Percentiles rank a stretch among this genome's conserved stretches.
These are phyloP conservation scores for Recurvirostra avosetta DNA, from an alignment of 2,113 vertebrate species.

Conservation along the genomic window DNA sequence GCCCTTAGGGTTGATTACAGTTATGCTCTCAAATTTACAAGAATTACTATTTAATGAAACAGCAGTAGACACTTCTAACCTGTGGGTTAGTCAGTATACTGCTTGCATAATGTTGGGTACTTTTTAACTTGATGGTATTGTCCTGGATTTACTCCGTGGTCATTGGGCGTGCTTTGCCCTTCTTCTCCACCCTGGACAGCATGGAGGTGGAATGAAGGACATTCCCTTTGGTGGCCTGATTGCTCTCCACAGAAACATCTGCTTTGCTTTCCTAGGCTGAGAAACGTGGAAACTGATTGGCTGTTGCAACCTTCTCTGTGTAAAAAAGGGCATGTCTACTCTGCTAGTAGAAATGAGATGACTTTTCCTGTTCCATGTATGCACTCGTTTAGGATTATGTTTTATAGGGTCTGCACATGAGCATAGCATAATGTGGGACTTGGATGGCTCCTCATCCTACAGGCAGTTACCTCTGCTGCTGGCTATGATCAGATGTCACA, in stretches of 20 bases:
- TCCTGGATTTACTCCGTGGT: not conserved
- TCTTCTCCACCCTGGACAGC: not conserved
- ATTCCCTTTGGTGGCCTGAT: not conserved
- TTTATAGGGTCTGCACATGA: not conserved
- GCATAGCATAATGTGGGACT: not conserved
- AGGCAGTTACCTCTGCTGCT: not conserved
- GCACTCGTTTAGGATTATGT: not conserved
- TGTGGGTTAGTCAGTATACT: constrained; percentile 14
- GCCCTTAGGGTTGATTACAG: constrained; percentile 8
- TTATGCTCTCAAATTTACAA: constrained; percentile 21
- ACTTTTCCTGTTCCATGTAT: not conserved
- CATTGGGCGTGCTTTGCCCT: not conserved
- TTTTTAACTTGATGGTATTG: not conserved
- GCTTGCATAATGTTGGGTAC: not conserved
- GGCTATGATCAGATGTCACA: accelerated
- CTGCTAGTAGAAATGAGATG: not conserved
- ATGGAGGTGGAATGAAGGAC: not conserved
- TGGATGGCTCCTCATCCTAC: not conserved
- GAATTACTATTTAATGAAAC: constrained; percentile 50
- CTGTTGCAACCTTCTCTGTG: not conserved
- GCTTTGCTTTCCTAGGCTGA: not conserved
- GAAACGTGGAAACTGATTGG: not conserved
- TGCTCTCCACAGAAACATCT: not conserved
- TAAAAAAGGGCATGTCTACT: not conserved
- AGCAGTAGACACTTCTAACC: constrained; percentile 14